Percentiles rank a stretch among this genome's conserved stretches.
Conservation (phyloP, 2,113 vertebrate genomes). For the Hyla sarda region DNA sequence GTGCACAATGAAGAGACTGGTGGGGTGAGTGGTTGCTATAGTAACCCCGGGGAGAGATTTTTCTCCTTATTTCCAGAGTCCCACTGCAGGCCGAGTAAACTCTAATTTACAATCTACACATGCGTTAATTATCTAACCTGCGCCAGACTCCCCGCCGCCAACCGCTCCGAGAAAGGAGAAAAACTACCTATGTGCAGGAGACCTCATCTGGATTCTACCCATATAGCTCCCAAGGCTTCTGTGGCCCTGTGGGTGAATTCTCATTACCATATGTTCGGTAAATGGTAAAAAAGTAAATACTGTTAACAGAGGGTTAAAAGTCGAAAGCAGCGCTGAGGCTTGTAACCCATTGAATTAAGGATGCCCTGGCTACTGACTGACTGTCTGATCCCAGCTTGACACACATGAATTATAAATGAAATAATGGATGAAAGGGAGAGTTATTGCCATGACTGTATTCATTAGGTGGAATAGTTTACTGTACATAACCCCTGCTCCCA, state of each 20-base stretch:
- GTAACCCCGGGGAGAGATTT: constrained; percentile 68
- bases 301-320: not conserved
- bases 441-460: not conserved
- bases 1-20: constrained; percentile 66
- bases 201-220: not conserved
- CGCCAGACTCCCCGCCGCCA: constrained; percentile 6
- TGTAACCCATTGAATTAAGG: not conserved
- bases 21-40: constrained; percentile 78
- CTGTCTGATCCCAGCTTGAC: constrained; percentile 37
- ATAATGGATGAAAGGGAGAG: constrained; percentile 12
- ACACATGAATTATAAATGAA: constrained; percentile 42
- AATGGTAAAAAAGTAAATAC: not conserved
- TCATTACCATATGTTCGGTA: not conserved
- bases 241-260: not conserved
- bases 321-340: not conserved
- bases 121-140: constrained; percentile 58
- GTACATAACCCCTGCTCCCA: not conserved
- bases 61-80: constrained; percentile 63
- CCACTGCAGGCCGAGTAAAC: constrained; percentile 59
- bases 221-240: not conserved
- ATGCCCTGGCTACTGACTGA: not conserved
- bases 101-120: constrained; percentile 64
- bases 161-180: not conserved
- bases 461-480: not conserved
- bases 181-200: not conserved